Base-by-base conservation (phyloP, 2,888 invertebrate species). In the Drosophila diplacantha region DNA sequence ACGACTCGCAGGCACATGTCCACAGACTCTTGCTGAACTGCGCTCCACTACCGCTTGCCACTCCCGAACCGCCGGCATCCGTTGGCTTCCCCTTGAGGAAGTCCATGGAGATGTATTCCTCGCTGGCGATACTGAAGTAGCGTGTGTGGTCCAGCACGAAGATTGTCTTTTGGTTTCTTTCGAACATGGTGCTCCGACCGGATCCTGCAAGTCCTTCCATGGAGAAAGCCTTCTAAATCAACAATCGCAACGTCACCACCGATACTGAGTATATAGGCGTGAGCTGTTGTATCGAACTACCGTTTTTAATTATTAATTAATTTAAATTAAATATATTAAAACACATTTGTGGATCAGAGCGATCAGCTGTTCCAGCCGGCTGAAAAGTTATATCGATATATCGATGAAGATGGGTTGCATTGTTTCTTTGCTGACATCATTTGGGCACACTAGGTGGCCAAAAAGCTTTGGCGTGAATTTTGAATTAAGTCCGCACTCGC, bases 1-100 rank as follows among this genome's bases (percentile, higher is more conserved):
- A 94, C 2, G 96, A 94, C 90, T 99, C 99, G 0, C 98, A 95
- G 73, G 95, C 95, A 83, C 96, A 97, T 0, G 98, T 98, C 99
- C 99, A 99, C 54, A 99, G 87, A 0, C 96, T 95, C 89, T 99
- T 99, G 68, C 93, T 93, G 66, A 98, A 93, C 2, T 96, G 95
- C 7, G 71, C 69, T 8, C 75, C 71, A 3, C 67, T 61, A 3
- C 44, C 51, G 32, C 22, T 9, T 1, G 46, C 54, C 14, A 29
- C 34, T 9, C 57, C 58, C 0, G 58, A 16, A 18, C 26, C 56
- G 3, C 56, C 59, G 6, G 56, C 12, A 5, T 72, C 76, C 2
- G 51, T 37, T 1, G 83, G 75, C 55, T 94, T 91, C 5, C 92
- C 89, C 66, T 88, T 88, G 0, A 87, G 75, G 58, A 86, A 87